Evolutionary conservation across 2,888 invertebrate species (phyloP), one percentile per base, ranked within the genome.

Genomic region (Drosophila formosana): DNA sequence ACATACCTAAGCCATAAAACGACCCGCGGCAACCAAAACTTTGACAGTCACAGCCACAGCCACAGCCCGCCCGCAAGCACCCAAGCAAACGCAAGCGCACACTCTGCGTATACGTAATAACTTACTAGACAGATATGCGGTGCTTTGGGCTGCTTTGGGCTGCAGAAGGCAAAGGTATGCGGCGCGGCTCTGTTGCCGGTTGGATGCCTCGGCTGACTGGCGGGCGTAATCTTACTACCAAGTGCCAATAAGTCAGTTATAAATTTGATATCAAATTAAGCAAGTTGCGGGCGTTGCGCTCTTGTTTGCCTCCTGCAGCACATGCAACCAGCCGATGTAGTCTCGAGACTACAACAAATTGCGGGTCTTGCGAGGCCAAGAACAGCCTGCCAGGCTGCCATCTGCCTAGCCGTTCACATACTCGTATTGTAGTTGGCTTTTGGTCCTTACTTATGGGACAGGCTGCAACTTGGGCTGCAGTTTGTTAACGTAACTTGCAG

Each of bases 191-290:
- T 28, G 13, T 50, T 74, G 41, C 46, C 49, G 61, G 13, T 51
- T 32, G 57, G n/a, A 9, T 34, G 34, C 3, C 37, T 37, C n/a
- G 37, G 26, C 58, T 66, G 88, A 66, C 55, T 75, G 61, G 72
- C 72, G 66, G 81, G 78, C 87, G 77, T 79, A 87, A 85, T 82
- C 78, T 78, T 66, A 67, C 72, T 79, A 78, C 88, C 83, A 82
- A 87, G 70, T 88, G 89, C 80, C 88, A 85, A 86, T 89, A 89
- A 88, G 89, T 88, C 86, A 80, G 82, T 85, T 86, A 88, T 89
- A 89, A 86, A 89, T 89, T 86, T 89, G 79, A 86, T 83, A 75
- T 88, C 74, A 77, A 83, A 88, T 88, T 88, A 88, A 82, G 80
- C 72, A 82, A 75, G 75, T 70, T 81, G 66, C 68, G 66, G 65